Base-by-base conservation (phyloP, 2,888 invertebrate genomes). In the Sturmia bella region DNA sequence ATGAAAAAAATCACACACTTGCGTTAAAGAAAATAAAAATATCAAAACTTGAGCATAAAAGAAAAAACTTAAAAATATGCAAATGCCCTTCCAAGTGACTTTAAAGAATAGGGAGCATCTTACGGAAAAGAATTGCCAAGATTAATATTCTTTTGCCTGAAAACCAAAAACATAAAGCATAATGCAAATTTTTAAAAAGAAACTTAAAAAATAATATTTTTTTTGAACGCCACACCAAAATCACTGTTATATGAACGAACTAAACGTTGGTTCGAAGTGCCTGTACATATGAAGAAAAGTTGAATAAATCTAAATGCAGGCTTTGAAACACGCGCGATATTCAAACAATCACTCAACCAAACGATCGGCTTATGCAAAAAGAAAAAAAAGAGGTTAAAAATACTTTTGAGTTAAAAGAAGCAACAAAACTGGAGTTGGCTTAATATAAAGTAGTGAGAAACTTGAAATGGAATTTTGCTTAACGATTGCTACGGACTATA, bases 31-130 rank as follows among this genome's bases (percentile, higher is more conserved):
- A 19, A 15, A 45, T 52, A 24, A 24, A 57, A 41, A 27, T n/a
- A 6, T n/a, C 21, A 56, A 37, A 56, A 57, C 41, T 50, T 52
- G 32, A 50, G 66, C 48, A 15, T 59, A 43, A 19, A 11, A 32
- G 64, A 54, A 54, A 70, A 50, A 48, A 24, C 45, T 15, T 17
- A 56, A 59, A 45, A 66, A 66, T 82, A 82, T 82, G 78, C 82
- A 82, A 82, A 82, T 82, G 70, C 64, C 81, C 70, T 78, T 78
- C 70, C 74, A 78, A 75, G 81, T 73, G 69, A 57, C 41, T 45
- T 7, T 2, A 45, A 50, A 57, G 27, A n/a, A 68, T 17, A 9
- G 15, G 19, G 32, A 19, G 50, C 27, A 50, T 39, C 32, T 41
- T 13, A 24, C 32, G 15, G 50, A 39, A 57, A 21, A 72, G 52